Evolutionary conservation across 2,113 vertebrate species (phyloP), one percentile per base, ranked within the genome.

Genomic region (Crypturellus undulatus): DNA sequence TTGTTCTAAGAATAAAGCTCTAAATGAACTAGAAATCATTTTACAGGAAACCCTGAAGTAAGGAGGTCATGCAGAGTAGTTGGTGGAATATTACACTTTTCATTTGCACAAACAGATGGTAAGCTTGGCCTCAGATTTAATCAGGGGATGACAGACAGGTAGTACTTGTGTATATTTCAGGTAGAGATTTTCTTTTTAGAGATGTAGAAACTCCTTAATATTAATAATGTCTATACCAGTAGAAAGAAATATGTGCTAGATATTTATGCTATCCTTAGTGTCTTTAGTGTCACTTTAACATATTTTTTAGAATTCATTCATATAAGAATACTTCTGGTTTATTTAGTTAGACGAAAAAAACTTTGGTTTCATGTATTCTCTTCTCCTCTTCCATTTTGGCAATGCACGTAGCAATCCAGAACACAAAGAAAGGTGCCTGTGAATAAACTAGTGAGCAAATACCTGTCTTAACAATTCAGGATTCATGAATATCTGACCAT

Each of bases 61-160:
- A 97, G 96, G 96, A 94, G 96, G 69, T 95, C 94, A 95, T 94
- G 82, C 85, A 92, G 95, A 97, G 96, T 95, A 94, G 93, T 18
- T 90, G 78, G 96, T 97, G 89, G 97, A 97, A 96, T 97, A 97
- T 94, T 96, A 83, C 7, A 16, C 96, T 97, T 97, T 97, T 96
- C 96, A 98, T 95, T 97, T 97, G 97, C 96, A 97, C 98, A 98
- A 97, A 98, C 98, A 99, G 98, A 98, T 99, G 98, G 98, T 97
- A 98, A 97, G 97, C 98, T 98, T 98, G 98, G 98, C 97, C 97
- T 97, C 97, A 98, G 98, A 98, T 98, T 97, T 97, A 98, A 97
- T 93, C 97, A 92, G 94, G 88, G 89, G 70, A 91, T 97, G 97
- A 97, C 97, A 98, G 98, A 97, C 97, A 98, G 97, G 96, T 98